Evolutionary conservation across 1,140 invertebrate species (phyloP), one percentile per base, ranked within the genome.

Genomic region (Hyles vespertilio): DNA sequence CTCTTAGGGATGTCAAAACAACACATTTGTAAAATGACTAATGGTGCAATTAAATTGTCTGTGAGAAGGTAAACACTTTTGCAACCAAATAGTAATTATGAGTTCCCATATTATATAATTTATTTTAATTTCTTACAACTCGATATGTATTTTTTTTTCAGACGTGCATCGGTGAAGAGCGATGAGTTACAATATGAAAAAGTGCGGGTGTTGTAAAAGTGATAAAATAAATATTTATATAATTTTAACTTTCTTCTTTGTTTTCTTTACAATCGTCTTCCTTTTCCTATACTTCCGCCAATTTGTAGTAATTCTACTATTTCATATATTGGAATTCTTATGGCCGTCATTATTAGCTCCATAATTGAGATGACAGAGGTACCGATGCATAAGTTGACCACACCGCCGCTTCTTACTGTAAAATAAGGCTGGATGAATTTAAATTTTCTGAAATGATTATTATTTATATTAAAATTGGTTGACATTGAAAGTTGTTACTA

Each of bases 401-500:
- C 82, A 22, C 84, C 81, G 6, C 81, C 82, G 32, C 73, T 77
- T 65, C 71, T 72, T 46, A 87, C 84, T 87, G 72, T 34, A 81
- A 81, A 59, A 59, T 61, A 61, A 48, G 8, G 12, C 47, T 6
- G 1, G 11, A n/a, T 48, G 47, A 48, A 11, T 9, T 46, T 46
- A 10, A 10, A 46, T 6, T 46, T 10, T 46, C 44, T 5, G 44
- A 46, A 46, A 10, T 46, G 4, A 46, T 46, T 46, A 46, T 10
- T 46, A 46, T 6, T 6, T 3, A 46, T 46, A 46, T 46, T 46
- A 4, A 10, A 5, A 10, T 22, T 0, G 22, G 22, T 22, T 22
- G 22, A 22, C 22, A 22, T 22, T 22, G 22, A 22, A 22, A 22
- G 22, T 22, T 22, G 22, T 22, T 22, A 22, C 22, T 22, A 22